Base-by-base conservation (phyloP, 2,888 invertebrate species). In the Conus canariensis region DNA sequence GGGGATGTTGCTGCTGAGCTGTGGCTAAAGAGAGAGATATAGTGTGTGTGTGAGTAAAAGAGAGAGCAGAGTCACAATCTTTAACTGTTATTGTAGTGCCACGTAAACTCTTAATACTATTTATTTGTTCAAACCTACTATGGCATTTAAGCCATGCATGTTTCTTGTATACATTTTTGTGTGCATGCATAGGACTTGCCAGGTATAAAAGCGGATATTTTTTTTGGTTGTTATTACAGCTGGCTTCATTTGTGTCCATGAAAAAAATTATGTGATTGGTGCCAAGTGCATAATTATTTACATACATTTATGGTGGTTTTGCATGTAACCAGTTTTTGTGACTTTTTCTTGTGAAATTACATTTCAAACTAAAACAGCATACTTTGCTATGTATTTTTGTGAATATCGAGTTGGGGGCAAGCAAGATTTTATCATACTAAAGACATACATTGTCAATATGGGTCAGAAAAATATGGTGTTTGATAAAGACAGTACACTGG, bases 251-350 rank as follows among this genome's bases (percentile, higher is more conserved):
- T 70, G 45, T 45, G 45, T 19, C n/a, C n/a, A 22, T n/a, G n/a
- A 74, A 22, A n/a, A n/a, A 22, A 22, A 74, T 74, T 10, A n/a
- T n/a, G 5, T 74, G 19, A 22, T 25, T 74, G 22, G 25, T 74
- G 74, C 74, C 74, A 74, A 74, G n/a, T n/a, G 74, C n/a, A 19
- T n/a, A n/a, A n/a, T 74, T 74, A 74, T 74, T n/a, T 74, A 74
- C n/a, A n/a, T 74, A 74, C 16, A 74, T 74, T 22, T 74, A 25
- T 74, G 74, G n/a, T 22, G 45, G n/a, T n/a, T 74, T 74, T 74
- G 60, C 60, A 64, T 64, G 60, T 64, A 64, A 64, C 10, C 60
- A 64, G 60, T 74, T 74, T 74, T 14, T 77, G 77, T 8, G 7
- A 45, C n/a, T 74, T 74, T 74, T 74, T 74, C 74, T n/a, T 74